phyloP scores from a whole-genome alignment of 92 coral and sea anemone species.

The Epizoanthus rinbou region DNA sequence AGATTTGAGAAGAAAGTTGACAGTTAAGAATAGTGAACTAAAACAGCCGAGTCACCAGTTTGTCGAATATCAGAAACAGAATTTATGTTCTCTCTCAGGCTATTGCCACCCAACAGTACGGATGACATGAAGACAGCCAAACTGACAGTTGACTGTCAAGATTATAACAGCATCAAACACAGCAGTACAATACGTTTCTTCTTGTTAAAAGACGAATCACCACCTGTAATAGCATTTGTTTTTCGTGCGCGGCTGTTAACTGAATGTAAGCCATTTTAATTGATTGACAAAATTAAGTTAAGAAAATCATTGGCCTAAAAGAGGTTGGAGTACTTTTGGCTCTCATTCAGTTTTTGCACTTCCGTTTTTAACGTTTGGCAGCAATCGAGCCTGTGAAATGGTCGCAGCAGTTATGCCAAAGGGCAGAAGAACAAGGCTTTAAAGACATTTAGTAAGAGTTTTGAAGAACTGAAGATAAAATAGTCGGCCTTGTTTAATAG shows the following conservation, averaged over 20 bases:
- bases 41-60: slow-evolving; percentile 14
- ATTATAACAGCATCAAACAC: slow-evolving; percentile 3
- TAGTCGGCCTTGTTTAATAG: slow-evolving; percentile 28
- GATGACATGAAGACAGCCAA: slow-evolving; percentile 13
- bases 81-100: slow-evolving; percentile 10
- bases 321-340: slow-evolving; percentile 30
- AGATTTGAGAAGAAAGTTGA: too few relatives aligned
- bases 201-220: slow-evolving; percentile 9
- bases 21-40: slow-evolving; percentile 10
- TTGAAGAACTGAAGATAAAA: slow-evolving; percentile 26
- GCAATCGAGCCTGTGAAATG: slow-evolving; percentile 30
- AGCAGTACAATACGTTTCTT: slow-evolving; percentile 12
- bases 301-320: slow-evolving; percentile 24
- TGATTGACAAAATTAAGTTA: slow-evolving; percentile 10
- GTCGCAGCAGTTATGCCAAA: slow-evolving; percentile 30
- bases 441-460: slow-evolving; percentile 26
- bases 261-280: slow-evolving; percentile 10
- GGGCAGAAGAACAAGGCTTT: slow-evolving; percentile 30
- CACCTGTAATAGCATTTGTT: slow-evolving; percentile 3
- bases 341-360: slow-evolving; percentile 28
- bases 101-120: slow-evolving; percentile 6
- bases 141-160: slow-evolving; percentile 13
- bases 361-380: slow-evolving; percentile 28
- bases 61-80: slow-evolving; percentile 12
- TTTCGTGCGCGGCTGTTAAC: slow-evolving; percentile 10